Evolutionary conservation across 2,113 vertebrate genomes (phyloP), one percentile per base, ranked within the genome.

Genomic region (Polyodon spathula): DNA sequence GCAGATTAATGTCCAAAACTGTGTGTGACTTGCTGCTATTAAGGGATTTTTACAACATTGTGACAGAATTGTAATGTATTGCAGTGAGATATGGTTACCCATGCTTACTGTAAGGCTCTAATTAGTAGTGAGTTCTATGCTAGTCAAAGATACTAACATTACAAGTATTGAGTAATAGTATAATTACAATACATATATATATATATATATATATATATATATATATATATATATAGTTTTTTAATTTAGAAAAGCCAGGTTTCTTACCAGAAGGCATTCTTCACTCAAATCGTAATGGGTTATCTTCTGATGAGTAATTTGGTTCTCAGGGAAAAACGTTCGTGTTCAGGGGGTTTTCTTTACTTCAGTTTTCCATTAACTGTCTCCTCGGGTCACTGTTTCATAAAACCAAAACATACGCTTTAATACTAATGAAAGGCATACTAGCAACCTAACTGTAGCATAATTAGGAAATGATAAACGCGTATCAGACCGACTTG

Each of bases 191-290:
- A 3, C 27, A 27, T n/a, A n/a, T n/a, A n/a, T n/a, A n/a, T n/a
- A n/a, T n/a, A n/a, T n/a, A n/a, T n/a, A n/a, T n/a, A n/a, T n/a
- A n/a, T n/a, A n/a, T n/a, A n/a, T n/a, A n/a, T n/a, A n/a, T n/a
- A n/a, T n/a, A n/a, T n/a, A n/a, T n/a, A n/a, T 50, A 50, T 12
- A 4, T 50, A 10, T 50, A 5, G 10, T 12, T n/a, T n/a, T 12
- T 50, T n/a, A 50, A 50, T 50, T 50, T 6, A 7, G n/a, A 58
- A 42, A 58, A 27, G 55, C 61, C 54, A 39, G 9, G 4, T 17
- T 6, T 8, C 77, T 76, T 74, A 84, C 82, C 80, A 37, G 75
- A 71, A 54, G 82, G 82, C 82, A 84, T 84, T 17, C 37, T 74
- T 73, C 16, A 37, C 64, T 38, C 67, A 53, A 69, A 41, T 69